Base-by-base conservation (phyloP, 2,113 vertebrate genomes). In the Nerophis ophidion region DNA sequence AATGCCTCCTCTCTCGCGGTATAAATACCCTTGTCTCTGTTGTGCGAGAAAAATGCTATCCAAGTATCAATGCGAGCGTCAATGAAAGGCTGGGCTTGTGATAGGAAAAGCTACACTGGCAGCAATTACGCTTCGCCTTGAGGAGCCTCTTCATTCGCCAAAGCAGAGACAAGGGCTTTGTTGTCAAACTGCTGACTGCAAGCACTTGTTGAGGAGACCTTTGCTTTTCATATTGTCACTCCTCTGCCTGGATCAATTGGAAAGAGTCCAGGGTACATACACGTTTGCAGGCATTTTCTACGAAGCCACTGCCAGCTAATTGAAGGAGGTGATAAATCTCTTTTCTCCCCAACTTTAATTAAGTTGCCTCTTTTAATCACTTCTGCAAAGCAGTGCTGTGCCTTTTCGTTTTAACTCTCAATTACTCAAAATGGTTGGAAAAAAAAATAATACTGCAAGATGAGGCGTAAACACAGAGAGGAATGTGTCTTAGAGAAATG, bases 331-430 rank as follows among this genome's bases (percentile, higher is more conserved):
- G 55, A 81, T 74, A 50, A 61, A 76, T 74, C 12, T 58, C 57
- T 45, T 50, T 68, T 62, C 65, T 67, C 45, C 65, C 61, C 65
- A 72, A 19, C 66, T 80, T 77, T 73, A 79, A 79, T 75, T 65
- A 71, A 75, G 68, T 36, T 67, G 36, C 48, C 62, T 35, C 36
- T 54, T 50, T 57, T 57, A 55, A 72, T 62, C 54, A 67, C 57
- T 54, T 57, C 19, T 61, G 44, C 19, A 54, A 56, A 67, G 65
- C 48, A 59, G 56, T 70, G 36, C 36, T 26, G 13, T 34, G 36
- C 36, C 7, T 5, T 8, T n/a, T 47, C 49, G 34, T 46, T 26
- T 64, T 58, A n/a, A 50, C 8, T 56, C 34, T 17, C 53, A 19
- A 15, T 48, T 48, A 56, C 46, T 53, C 33, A 63, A 48, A 60